These are phyloP conservation scores for Dipus sagitta DNA, from an alignment of 2,797 vertebrate species.

Conservation along the genomic window DNA sequence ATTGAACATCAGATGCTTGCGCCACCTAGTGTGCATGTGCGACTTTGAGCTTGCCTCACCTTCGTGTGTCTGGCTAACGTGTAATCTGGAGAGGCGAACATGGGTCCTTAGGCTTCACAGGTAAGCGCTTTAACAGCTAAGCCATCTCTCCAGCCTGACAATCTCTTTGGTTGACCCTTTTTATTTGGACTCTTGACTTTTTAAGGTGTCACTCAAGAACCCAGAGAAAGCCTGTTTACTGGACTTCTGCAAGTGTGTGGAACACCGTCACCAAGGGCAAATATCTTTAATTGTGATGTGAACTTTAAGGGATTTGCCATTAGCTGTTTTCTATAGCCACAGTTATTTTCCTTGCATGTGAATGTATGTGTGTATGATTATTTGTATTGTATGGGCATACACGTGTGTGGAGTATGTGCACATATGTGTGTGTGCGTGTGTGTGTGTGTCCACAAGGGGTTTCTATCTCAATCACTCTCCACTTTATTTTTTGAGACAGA, in stretches of 20 bases:
- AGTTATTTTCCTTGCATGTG: not conserved
- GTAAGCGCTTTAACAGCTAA: no score
- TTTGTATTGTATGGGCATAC: not conserved
- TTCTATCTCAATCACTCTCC: no score
- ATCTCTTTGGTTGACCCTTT: constrained; percentile 35
- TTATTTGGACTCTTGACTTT: constrained; percentile 32
- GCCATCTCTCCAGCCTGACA: not conserved
- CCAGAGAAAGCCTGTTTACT: not conserved
- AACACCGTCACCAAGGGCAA: not conserved
- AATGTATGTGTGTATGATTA: not conserved
- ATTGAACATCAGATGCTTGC: no score
- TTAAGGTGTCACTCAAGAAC: not conserved
- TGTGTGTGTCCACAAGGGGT: no score
- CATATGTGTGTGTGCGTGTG: no score
- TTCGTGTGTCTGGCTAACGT: no score
- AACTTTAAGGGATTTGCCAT: not conserved
- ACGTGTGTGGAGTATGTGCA: no score
- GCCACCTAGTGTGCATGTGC: no score
- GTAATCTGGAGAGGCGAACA: no score
- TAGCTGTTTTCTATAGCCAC: not conserved
- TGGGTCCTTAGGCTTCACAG: no score
- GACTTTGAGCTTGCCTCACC: no score
- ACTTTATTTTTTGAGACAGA: no score
- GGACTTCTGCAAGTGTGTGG: not conserved
- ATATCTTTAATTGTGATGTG: constrained; percentile 1